A percentile compares a stretch with the other conserved stretches of the same genome.
phyloP scores from a whole-genome alignment of 2,113 vertebrate species.

The Vidua chalybeata region DNA sequence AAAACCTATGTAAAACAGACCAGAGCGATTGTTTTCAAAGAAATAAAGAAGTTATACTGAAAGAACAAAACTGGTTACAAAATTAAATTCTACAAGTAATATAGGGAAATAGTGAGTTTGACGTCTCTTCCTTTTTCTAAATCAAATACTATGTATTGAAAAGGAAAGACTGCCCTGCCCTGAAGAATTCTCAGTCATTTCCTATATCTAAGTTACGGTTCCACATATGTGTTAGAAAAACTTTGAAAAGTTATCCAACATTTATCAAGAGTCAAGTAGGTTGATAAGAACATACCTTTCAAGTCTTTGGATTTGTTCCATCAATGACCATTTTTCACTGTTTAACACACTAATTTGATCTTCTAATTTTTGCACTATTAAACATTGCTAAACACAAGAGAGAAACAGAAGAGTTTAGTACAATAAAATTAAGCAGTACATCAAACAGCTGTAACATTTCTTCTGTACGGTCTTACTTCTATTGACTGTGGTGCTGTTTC shows the following conservation, averaged over 20 bases:
- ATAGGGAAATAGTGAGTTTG: not conserved
- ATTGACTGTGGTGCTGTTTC: constrained; percentile 66
- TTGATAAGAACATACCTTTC: constrained; percentile 82
- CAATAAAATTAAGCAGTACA: not conserved
- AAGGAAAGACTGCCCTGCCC: not conserved
- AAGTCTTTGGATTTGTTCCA: constrained; percentile 92
- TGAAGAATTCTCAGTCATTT: not conserved
- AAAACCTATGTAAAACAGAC: not conserved
- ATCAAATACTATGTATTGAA: not conserved
- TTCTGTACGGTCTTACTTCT: constrained; percentile 66
- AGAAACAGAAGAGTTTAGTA: constrained; percentile 51
- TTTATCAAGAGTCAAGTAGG: not conserved
- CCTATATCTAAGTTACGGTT: not conserved
- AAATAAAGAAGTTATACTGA: not conserved
- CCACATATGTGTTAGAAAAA: not conserved
- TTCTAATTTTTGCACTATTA: constrained; percentile 92
- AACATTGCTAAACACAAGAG: constrained; percentile 81
- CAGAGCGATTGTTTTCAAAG: not conserved
- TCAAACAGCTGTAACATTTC: not conserved
- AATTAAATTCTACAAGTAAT: not conserved
- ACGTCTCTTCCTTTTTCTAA: not conserved
- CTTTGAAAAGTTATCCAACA: not conserved
- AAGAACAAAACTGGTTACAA: not conserved
- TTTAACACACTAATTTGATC: constrained; percentile 92
- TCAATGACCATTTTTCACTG: constrained; percentile 90